Evolutionary conservation across 2,888 invertebrate genomes (phyloP).

Genomic region (Tachina fera): DNA sequence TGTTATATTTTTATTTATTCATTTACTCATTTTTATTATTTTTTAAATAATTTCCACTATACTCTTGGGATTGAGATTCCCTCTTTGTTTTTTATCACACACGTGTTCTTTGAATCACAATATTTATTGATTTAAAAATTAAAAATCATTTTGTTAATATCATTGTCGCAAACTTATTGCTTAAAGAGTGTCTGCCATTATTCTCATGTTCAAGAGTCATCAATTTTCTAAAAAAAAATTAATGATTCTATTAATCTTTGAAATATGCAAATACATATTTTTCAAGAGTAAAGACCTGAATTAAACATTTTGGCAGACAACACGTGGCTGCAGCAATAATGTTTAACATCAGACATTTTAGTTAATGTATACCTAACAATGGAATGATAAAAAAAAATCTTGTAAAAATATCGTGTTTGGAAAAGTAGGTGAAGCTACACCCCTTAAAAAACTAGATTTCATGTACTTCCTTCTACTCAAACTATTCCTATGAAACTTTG

Average conservation of each 20-base stretch:
- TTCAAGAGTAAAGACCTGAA: background rate
- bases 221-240: conserved; percentile 41
- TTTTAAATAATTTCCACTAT: background rate
- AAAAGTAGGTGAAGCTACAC: no score
- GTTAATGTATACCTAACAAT: no score
- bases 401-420: no score
- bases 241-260: conserved; percentile 4
- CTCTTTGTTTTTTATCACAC: conserved; percentile 1
- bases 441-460: no score
- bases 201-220: conserved; percentile 49
- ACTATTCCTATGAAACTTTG: no score
- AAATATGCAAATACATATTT: conserved; percentile 38
- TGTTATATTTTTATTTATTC: no score
- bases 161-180: conserved; percentile 37
- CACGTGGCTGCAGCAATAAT: conserved; percentile 44
- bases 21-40: no score
- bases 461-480: no score
- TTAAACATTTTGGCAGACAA: conserved; percentile 14
- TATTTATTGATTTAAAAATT: conserved; percentile 66
- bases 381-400: no score
- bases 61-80: background rate
- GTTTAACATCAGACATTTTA: conserved; percentile 20
- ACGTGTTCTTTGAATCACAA: conserved; percentile 63
- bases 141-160: conserved; percentile 30
- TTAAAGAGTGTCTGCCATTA: conserved; percentile 30